Conservation (phyloP, 2,888 invertebrate species). For the Rhagium mordax region DNA sequence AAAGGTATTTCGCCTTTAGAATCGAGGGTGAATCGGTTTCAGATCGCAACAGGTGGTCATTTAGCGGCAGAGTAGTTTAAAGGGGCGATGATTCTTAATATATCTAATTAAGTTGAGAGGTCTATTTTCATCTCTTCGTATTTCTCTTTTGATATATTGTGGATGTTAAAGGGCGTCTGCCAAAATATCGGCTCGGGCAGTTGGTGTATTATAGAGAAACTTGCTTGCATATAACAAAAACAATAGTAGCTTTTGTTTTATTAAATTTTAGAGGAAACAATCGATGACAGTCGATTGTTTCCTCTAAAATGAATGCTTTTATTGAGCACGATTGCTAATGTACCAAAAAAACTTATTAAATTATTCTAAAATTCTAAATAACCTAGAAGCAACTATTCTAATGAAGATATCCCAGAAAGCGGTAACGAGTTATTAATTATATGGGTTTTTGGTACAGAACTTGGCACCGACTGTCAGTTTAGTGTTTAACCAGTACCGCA, state of each 20-base stretch:
- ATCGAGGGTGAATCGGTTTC: not conserved
- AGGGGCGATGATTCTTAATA: conserved; percentile 1
- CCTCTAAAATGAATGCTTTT: no score
- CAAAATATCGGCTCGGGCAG: not conserved
- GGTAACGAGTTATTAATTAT: conserved; percentile 9
- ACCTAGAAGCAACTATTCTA: not conserved
- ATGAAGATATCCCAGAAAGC: conserved; percentile 3
- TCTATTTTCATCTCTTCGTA: not conserved
- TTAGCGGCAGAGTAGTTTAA: not conserved
- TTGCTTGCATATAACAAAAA: no score
- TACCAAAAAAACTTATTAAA: not conserved
- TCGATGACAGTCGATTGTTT: no score
- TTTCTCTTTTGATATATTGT: not conserved
- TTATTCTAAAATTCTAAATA: not conserved
- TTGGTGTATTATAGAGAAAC: no score
- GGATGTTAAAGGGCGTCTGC: not conserved
- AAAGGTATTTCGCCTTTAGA: not conserved
- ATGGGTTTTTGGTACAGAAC: conserved; percentile 8
- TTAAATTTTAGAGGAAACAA: no score
- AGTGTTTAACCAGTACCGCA: conserved; percentile 10
- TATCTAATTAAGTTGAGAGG: not conserved
- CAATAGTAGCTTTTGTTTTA: no score
- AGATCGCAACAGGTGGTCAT: conserved; percentile 10
- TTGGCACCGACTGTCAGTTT: not conserved
- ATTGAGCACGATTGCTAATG: no score